phyloP scores from a whole-genome alignment of 2,888 invertebrate species.

The Drosophila paracracens region DNA sequence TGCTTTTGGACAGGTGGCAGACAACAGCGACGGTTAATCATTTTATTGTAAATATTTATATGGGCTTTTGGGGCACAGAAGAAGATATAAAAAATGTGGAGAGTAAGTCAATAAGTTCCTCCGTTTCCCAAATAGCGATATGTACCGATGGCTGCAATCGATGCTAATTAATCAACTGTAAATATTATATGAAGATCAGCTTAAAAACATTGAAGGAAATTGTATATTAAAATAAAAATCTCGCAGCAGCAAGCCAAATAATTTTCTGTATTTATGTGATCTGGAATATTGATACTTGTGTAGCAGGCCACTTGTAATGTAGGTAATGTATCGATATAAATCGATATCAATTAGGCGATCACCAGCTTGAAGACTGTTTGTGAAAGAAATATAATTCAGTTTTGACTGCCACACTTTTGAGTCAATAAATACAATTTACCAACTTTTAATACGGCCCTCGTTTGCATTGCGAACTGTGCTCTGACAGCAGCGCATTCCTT shows the following conservation, averaged over 20 bases:
- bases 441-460: slow-evolving; percentile 35
- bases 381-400: neutral
- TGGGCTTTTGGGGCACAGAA: neutral
- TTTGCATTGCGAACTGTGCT: slow-evolving; percentile 28
- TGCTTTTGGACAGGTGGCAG: slow-evolving; percentile 28
- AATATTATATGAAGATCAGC: neutral
- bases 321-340: neutral
- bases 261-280: neutral
- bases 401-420: neutral
- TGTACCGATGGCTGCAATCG: neutral
- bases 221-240: neutral
- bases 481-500: slow-evolving; percentile 56
- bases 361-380: neutral
- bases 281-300: neutral
- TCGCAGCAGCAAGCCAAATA: neutral
- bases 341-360: neutral
- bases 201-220: neutral
- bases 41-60: neutral
- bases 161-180: neutral
- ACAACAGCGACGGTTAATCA: slow-evolving; percentile 7
- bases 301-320: neutral
- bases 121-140: neutral
- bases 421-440: neutral
- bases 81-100: neutral
- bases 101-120: neutral